A percentile compares a stretch with the other conserved stretches of the same genome.
phyloP scores from a whole-genome alignment of 2,113 vertebrate species.

The Psittacula cyanocephala region DNA sequence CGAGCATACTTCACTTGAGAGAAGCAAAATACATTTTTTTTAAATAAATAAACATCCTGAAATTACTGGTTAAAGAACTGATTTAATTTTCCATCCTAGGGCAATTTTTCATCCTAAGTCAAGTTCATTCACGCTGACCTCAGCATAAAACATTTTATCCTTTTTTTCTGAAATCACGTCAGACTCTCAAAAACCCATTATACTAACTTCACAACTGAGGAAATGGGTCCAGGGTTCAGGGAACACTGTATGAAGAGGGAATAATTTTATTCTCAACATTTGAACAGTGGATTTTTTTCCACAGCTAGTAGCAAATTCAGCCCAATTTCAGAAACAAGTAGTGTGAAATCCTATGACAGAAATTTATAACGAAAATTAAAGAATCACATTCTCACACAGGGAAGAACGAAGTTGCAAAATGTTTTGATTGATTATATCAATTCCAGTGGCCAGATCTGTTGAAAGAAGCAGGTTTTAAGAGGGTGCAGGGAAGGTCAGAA shows the following conservation, averaged over 20 bases:
- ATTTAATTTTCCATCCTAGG: background rate
- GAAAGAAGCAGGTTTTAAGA: background rate
- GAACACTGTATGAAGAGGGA: background rate
- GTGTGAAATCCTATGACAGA: background rate
- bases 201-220: background rate
- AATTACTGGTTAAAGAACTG: conserved; percentile 3
- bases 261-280: background rate
- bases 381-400: background rate
- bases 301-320: background rate
- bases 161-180: background rate
- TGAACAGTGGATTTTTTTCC: background rate
- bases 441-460: background rate
- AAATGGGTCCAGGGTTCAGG: background rate
- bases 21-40: background rate
- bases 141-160: background rate
- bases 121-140: background rate
- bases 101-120: background rate
- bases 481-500: background rate
- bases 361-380: background rate
- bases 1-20: background rate
- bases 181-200: background rate
- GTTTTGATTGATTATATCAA: background rate
- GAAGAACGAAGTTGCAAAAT: background rate
- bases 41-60: background rate
- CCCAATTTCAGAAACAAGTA: background rate